Evolutionary conservation across 1,140 invertebrate species (phyloP).

Genomic region (Drosophila watanabei): DNA sequence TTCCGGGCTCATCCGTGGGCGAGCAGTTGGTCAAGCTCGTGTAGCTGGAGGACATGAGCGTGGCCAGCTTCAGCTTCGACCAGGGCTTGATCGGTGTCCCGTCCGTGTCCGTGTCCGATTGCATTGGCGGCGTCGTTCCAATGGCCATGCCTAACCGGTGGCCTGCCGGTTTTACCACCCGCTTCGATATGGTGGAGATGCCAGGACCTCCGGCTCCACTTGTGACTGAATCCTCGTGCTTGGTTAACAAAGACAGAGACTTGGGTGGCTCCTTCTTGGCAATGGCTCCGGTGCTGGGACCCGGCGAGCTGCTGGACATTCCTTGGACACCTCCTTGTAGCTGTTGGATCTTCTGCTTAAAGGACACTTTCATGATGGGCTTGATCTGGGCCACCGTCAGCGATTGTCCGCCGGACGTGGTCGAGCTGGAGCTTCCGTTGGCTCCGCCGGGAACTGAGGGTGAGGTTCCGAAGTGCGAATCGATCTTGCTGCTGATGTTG

Average conservation of each 20-base stretch:
- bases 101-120: conserved; percentile 78
- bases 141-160: conserved; percentile 31
- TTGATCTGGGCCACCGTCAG: conserved; percentile 69
- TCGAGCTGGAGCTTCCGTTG: conserved; percentile 7
- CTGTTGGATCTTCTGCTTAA: conserved; percentile 80
- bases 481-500: conserved; percentile 73
- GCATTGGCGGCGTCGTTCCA: conserved; percentile 39
- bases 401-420: conserved; percentile 31
- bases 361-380: conserved; percentile 80
- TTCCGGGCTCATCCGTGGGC: conserved; percentile 63
- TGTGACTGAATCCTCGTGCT: conserved; percentile 36
- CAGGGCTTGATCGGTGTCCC: conserved; percentile 82
- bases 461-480: conserved; percentile 45
- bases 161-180: conserved; percentile 49
- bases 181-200: conserved; percentile 55
- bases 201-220: conserved; percentile 4
- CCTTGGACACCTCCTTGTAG: conserved; percentile 57
- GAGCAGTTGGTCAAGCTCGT: conserved; percentile 76
- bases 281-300: conserved; percentile 54
- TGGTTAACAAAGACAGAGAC: conserved; percentile 63
- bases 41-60: conserved; percentile 81
- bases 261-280: conserved; percentile 77
- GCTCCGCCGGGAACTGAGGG: not conserved
- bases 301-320: conserved; percentile 9
- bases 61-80: conserved; percentile 85